These are phyloP conservation scores for Discoglossus pictus DNA, from an alignment of 2,797 vertebrate genomes.

Conservation along the genomic window DNA sequence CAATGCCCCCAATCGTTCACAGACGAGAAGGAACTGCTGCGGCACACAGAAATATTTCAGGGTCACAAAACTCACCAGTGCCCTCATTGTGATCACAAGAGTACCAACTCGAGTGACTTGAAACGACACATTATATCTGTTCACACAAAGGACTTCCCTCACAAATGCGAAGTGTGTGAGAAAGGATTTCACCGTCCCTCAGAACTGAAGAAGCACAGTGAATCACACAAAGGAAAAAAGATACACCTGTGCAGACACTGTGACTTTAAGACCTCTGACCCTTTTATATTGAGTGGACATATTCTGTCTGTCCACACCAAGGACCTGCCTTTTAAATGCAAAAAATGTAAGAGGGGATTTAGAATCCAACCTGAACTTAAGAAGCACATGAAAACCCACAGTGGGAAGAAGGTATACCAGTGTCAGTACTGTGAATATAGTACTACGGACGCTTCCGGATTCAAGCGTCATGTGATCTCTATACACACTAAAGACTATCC, in stretches of 20 bases:
- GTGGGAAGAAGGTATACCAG: constrained; percentile 95
- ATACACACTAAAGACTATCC: constrained; percentile 99
- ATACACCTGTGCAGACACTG: constrained; percentile 96
- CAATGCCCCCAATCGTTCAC: constrained; percentile 85
- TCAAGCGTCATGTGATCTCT: constrained; percentile 96
- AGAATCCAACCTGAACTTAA: constrained; percentile 92
- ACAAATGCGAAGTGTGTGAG: constrained; percentile 85
- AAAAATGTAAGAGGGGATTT: constrained; percentile 92
- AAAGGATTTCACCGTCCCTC: constrained; percentile 89
- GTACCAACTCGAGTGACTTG: constrained; percentile 88
- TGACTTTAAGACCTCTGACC: constrained; percentile 95
- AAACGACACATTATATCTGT: constrained; percentile 87
- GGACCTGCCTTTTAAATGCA: constrained; percentile 86
- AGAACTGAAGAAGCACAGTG: constrained; percentile 87
- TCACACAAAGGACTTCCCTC: constrained; percentile 88
- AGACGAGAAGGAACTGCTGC: constrained; percentile 85
- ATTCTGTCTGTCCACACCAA: constrained; percentile 97
- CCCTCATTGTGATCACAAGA: constrained; percentile 86
- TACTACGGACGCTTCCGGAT: constrained; percentile 96
- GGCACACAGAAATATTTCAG: constrained; percentile 91
- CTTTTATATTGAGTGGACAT: constrained; percentile 94
- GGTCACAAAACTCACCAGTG: constrained; percentile 88
- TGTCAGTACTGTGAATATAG: constrained; percentile 98
- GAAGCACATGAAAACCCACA: constrained; percentile 99
- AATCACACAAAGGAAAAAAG: constrained; percentile 90